Evolutionary conservation across 2,113 vertebrate genomes (phyloP).

Genomic region (Odocoileus hemionus): DNA sequence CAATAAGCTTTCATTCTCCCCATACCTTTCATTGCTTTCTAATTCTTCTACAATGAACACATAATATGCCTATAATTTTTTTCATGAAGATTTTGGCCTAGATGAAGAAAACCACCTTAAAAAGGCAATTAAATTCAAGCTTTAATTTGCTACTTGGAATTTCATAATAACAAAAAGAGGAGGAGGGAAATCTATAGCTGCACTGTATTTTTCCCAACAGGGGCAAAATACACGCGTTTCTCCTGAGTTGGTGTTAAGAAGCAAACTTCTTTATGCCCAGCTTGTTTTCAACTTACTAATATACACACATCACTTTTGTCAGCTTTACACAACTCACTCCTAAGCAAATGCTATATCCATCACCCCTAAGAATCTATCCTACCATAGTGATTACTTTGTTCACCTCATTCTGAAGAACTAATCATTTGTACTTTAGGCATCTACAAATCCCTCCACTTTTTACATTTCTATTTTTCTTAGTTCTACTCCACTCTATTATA

Average conservation of each 20-base stretch:
- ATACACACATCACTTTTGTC: background rate
- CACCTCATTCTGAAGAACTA: constrained; percentile 20
- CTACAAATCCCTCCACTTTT: constrained; percentile 23
- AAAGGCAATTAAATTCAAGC: background rate
- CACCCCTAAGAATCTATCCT: constrained; percentile 25
- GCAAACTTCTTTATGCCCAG: background rate
- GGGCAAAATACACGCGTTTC: background rate
- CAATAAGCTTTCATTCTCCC: background rate
- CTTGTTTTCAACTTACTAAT: background rate
- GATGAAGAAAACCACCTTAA: background rate
- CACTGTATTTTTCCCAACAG: background rate
- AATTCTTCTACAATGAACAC: constrained; percentile 1
- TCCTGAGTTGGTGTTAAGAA: background rate
- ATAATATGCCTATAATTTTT: background rate
- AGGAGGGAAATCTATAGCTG: background rate
- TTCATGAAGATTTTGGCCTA: background rate
- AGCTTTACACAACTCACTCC: constrained; percentile 25
- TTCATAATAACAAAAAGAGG: background rate
- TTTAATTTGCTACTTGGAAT: background rate
- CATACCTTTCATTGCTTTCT: background rate
- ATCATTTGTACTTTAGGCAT: constrained; percentile 19
- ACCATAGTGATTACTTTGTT: constrained; percentile 39
- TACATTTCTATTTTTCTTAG: background rate
- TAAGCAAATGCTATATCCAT: constrained; percentile 38
- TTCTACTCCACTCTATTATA: background rate